Evolutionary conservation across 2,888 invertebrate species (phyloP), one percentile per base, ranked within the genome.

Genomic region (Drosophila mimetica): DNA sequence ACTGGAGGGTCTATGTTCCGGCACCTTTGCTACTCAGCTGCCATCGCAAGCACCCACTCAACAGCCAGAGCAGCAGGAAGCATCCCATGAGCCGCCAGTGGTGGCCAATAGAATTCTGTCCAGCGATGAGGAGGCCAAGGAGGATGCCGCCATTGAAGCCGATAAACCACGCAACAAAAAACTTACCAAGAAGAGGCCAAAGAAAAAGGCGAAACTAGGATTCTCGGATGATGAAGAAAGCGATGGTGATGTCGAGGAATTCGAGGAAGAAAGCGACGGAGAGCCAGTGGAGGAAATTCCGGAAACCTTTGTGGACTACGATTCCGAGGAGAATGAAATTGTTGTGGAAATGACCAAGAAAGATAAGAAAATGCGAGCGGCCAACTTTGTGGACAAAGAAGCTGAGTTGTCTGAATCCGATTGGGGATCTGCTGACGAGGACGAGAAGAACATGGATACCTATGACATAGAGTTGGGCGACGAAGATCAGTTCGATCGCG

Each of bases 361-460:
- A 25, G 90, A 90, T 41, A 80, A 90, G 76, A 59, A 89, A 77
- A 88, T 90, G 30, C 93, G 94, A 51, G 93, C 93, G 0, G 91
- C 93, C 1, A 95, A 96, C 52, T 98, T 97, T 92, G 93, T 98
- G 55, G 98, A 98, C 77, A 94, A 95, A 37, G 98, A 98, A 92
- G 98, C 98, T 0, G 98, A 98, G 87, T 91, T 98, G 32, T 97
- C 97, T 0, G 98, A 97, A 87, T 97, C 96, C 2, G 97, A 97
- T 76, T 96, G 96, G 95, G 97, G 95, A 0, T 97, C 97, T 46
- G 97, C 94, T 0, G 97, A 97, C 88, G 98, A 96, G 91, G 97
- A 97, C 90, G 97, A 97, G 91, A 93, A 93, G 34, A 95, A 94
- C 58, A 91, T 96, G 83, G 97, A 98, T 89, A 93, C 93, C 54